A percentile compares a stretch with the other conserved stretches of the same genome.
phyloP scores from a whole-genome alignment of 2,797 vertebrate genomes.

The Paramormyrops hopkinsi region DNA sequence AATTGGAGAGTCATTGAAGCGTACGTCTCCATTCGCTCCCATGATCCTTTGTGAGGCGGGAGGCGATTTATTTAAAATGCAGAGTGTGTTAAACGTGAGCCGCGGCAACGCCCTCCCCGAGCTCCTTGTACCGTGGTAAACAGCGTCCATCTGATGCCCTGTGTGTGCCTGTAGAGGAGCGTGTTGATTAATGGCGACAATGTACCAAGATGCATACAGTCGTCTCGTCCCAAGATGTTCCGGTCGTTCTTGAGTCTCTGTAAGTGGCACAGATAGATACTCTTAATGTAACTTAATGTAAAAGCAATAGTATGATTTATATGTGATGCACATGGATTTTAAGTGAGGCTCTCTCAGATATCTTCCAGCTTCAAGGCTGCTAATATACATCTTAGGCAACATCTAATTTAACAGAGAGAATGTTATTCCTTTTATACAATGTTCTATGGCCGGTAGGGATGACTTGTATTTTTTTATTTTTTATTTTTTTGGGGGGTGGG shows the following conservation, averaged over 20 bases:
- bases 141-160: constrained; percentile 15
- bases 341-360: neutral
- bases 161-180: constrained; percentile 5
- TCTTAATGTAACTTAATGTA: constrained; percentile 12
- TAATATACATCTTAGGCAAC: constrained; percentile 13
- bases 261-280: constrained; percentile 10
- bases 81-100: constrained; percentile 36
- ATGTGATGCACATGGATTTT: constrained; percentile 22
- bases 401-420: neutral
- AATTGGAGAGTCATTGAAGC: constrained; percentile 17
- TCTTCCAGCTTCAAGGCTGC: constrained; percentile 12
- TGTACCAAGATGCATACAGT: constrained; percentile 6
- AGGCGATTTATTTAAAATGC: constrained; percentile 21
- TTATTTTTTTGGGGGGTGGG: neutral
- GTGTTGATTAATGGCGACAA: constrained; percentile 8
- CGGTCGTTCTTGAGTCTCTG: constrained; percentile 3
- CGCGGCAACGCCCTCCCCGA: neutral
- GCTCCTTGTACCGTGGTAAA: neutral
- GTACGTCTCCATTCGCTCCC: constrained; percentile 18
- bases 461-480: neutral
- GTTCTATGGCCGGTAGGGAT: neutral
- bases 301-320: constrained; percentile 20
- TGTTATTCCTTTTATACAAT: neutral
- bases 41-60: constrained; percentile 17
- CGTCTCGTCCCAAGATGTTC: constrained; percentile 4